Evolutionary conservation across 92 coral and sea anemone species (phyloP).

Genomic region (Phenganax subtilis): DNA sequence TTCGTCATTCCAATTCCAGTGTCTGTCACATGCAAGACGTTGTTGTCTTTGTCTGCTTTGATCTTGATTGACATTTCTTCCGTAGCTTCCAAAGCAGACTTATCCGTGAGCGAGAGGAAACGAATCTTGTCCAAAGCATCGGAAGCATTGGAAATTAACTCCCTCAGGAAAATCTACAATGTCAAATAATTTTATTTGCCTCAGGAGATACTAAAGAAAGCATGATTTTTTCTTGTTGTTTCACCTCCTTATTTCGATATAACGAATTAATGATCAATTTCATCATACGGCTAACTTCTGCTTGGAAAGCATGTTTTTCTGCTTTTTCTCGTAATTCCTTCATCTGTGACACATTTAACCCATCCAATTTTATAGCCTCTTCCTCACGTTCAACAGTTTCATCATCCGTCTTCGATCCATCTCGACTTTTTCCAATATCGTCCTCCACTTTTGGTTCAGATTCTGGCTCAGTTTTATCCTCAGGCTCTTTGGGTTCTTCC

Average conservation of each 20-base stretch:
- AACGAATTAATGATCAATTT: conserved; percentile 93
- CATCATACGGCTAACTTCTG: conserved; percentile 99
- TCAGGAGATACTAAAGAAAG: background rate
- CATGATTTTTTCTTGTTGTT: background rate
- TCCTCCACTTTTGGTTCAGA: conserved; percentile 89
- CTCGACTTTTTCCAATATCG: conserved; percentile 93
- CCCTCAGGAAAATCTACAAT: conserved; percentile 88
- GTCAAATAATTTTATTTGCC: background rate
- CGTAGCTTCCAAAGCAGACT: conserved; percentile 71
- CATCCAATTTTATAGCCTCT: conserved; percentile 94
- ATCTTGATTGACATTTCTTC: conserved; percentile 91
- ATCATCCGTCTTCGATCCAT: conserved; percentile 94
- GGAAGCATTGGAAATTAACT: conserved; percentile 93
- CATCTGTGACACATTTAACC: conserved; percentile 97
- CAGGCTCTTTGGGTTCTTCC: conserved; percentile 58
- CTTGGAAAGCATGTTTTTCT: conserved; percentile 89
- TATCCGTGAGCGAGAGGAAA: conserved; percentile 82
- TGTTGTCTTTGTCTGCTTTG: conserved; percentile 98
- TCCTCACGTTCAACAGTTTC: conserved; percentile 93
- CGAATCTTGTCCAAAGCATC: conserved; percentile 99
- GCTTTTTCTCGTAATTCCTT: conserved; percentile 94
- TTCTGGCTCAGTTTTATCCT: conserved; percentile 60
- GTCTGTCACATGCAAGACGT: conserved; percentile 92
- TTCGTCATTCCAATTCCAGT: conserved; percentile 99
- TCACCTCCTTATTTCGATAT: conserved; percentile 96